Conservation (phyloP, 1,140 invertebrate genomes). For the Drosophila takahashii region DNA sequence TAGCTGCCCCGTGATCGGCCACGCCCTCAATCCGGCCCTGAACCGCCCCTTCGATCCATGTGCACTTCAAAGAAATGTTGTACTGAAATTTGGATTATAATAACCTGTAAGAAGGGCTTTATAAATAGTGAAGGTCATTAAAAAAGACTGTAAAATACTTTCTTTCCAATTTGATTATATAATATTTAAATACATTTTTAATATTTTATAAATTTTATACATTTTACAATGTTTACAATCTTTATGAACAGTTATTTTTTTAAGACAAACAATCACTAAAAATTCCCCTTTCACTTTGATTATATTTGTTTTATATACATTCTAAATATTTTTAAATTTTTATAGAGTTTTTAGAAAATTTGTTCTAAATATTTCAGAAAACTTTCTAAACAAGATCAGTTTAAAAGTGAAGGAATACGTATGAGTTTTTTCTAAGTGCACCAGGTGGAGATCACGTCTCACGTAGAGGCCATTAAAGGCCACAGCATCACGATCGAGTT, state of each 20-base stretch:
- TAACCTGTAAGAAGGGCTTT: neutral
- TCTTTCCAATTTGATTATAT: too few relatives aligned
- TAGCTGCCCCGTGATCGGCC: conserved; percentile 31
- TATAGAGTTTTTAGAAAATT: too few relatives aligned
- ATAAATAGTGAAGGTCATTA: too few relatives aligned
- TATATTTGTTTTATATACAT: too few relatives aligned
- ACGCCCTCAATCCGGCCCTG: conserved; percentile 40
- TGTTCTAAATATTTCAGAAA: neutral
- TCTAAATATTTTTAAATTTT: too few relatives aligned
- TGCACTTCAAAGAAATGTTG: conserved; percentile 2
- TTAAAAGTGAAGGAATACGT: neutral
- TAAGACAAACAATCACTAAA: neutral
- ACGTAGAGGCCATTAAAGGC: conserved; percentile 75
- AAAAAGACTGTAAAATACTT: too few relatives aligned
- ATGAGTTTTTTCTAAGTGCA: conserved; percentile 16
- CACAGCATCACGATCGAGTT: conserved; percentile 70
- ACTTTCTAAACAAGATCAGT: neutral
- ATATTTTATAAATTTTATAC: too few relatives aligned
- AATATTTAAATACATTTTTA: too few relatives aligned
- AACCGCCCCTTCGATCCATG: neutral
- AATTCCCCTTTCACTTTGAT: too few relatives aligned
- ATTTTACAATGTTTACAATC: too few relatives aligned
- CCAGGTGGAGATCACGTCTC: conserved; percentile 47
- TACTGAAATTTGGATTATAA: neutral
- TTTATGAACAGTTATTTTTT: neutral